These are phyloP conservation scores for Melanotaenia maccullochi DNA, from an alignment of 2,797 vertebrate genomes.

Conservation along the genomic window DNA sequence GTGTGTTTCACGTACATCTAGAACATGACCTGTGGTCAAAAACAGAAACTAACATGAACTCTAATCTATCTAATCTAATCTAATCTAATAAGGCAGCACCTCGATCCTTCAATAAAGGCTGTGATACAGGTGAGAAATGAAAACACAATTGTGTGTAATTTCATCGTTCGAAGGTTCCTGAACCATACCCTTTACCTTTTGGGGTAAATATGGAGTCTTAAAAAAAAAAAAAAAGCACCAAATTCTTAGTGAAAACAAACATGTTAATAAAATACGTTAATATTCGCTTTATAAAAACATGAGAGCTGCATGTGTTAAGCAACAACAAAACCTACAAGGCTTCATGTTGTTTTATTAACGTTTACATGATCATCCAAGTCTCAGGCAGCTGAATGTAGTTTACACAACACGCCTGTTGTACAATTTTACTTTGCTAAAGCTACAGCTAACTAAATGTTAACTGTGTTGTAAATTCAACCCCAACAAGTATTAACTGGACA, in stretches of 20 bases:
- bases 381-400: too few relatives aligned
- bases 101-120: neutral
- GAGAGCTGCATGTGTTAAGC: neutral
- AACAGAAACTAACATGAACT: neutral
- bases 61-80: too few relatives aligned
- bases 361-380: too few relatives aligned
- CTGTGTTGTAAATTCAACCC: too few relatives aligned
- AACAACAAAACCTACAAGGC: neutral
- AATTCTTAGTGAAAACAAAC: too few relatives aligned
- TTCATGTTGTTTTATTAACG: neutral
- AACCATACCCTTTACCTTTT: too few relatives aligned
- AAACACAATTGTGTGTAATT: neutral
- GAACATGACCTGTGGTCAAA: conserved; percentile 1
- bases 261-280: neutral
- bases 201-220: too few relatives aligned
- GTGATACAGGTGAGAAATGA: neutral
- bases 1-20: neutral
- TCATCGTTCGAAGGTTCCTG: neutral
- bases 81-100: neutral
- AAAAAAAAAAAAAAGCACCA: neutral
- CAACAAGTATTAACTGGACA: too few relatives aligned
- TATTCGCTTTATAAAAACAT: neutral
- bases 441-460: too few relatives aligned
- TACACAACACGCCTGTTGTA: too few relatives aligned
- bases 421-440: too few relatives aligned